Evolutionary conservation across 2,113 vertebrate species (phyloP).

Genomic region (Menura novaehollandiae): DNA sequence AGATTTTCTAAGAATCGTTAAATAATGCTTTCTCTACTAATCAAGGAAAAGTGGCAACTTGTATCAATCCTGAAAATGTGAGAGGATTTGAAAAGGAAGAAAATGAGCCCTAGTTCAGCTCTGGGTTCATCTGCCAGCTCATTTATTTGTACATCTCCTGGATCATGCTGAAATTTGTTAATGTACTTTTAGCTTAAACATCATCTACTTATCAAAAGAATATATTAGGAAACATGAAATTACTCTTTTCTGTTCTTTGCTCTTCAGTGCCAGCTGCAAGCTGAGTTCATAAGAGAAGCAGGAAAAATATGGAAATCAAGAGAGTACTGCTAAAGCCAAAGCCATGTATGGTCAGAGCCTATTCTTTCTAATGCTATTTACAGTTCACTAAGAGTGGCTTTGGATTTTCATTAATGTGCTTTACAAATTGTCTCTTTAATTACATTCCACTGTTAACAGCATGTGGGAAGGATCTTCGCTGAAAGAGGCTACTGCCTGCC

Average conservation of each 20-base stretch:
- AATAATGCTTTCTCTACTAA: not conserved
- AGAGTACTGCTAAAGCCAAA: not conserved
- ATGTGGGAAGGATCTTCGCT: not conserved
- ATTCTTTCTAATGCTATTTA: not conserved
- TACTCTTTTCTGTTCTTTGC: not conserved
- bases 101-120: not conserved
- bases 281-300: not conserved
- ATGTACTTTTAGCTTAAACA: not conserved
- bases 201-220: not conserved
- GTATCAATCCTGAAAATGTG: not conserved
- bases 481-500: not conserved
- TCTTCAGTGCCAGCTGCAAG: not conserved
- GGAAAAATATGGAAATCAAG: not conserved
- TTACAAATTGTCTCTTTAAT: not conserved
- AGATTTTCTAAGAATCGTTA: not conserved
- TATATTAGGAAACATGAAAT: not conserved
- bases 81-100: not conserved
- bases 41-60: not conserved
- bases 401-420: not conserved
- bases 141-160: not conserved
- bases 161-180: not conserved
- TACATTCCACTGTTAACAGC: not conserved
- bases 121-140: not conserved
- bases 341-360: not conserved
- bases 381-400: not conserved